Conservation (phyloP, 2,888 invertebrate genomes). For the Cenopis cana region DNA sequence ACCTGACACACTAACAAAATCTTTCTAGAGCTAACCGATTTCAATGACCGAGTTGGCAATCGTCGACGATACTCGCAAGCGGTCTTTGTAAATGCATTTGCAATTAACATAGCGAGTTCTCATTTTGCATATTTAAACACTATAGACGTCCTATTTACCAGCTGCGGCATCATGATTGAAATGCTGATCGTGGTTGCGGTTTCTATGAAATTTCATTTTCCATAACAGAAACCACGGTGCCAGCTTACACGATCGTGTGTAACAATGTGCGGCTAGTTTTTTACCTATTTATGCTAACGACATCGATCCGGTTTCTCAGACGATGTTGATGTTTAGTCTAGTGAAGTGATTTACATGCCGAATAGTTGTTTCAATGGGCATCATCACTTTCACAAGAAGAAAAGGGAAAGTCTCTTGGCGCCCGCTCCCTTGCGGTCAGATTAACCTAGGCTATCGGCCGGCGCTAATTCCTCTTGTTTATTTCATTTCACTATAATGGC, state of each 20-base stretch:
- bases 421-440: conserved; percentile 83
- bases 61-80: conserved; percentile 53
- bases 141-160: conserved; percentile 64
- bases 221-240: conserved; percentile 48
- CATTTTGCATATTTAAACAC: conserved; percentile 67
- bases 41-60: conserved; percentile 64
- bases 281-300: conserved; percentile 31
- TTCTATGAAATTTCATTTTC: conserved; percentile 61
- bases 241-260: conserved; percentile 47
- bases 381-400: conserved; percentile 83
- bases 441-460: conserved; percentile 72
- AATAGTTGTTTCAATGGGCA: conserved; percentile 73
- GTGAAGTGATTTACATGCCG: conserved; percentile 29
- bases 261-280: conserved; percentile 41
- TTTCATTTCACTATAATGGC: conserved; percentile 72
- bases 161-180: conserved; percentile 52
- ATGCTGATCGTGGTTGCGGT: conserved; percentile 55
- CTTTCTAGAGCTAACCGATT: conserved; percentile 55
- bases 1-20: conserved; percentile 49
- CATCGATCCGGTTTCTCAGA: conserved; percentile 9
- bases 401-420: conserved; percentile 81
- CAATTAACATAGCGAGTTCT: conserved; percentile 68
- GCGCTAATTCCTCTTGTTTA: conserved; percentile 78
- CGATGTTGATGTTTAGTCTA: conserved; percentile 49
- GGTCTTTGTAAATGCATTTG: conserved; percentile 64